Evolutionary conservation across 2,888 invertebrate species (phyloP), one percentile per base, ranked within the genome.

Genomic region (Panopea generosa): DNA sequence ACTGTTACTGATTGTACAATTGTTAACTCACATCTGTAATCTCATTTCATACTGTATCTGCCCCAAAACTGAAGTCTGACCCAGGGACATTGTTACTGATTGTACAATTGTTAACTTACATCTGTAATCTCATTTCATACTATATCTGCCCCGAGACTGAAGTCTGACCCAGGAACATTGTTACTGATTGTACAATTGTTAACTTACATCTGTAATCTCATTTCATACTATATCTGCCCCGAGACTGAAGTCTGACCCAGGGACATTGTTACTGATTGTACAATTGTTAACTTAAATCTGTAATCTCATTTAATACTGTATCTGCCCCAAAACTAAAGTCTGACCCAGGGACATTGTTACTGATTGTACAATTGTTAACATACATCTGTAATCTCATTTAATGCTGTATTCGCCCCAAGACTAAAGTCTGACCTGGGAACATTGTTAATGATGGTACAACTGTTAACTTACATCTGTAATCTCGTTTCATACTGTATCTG

Each of bases 51-150:
- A 99, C 98, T 1, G 99, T 99, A 92, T 99, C 99, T 77, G 97
- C 96, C 67, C 99, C 99, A 52, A 99, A 94, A 2, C 98, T 98
- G 94, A 99, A 98, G 93, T 99, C 98, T 0, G 98, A 98, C 63
- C 99, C 99, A 72, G 99, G 99, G 68, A 99, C 98, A 93, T 99
- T 99, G 94, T 99, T 99, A 91, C 98, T 98, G 92, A 99, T 99
- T 33, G 99, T 99, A 52, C 98, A 96, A 0, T n/a, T n/a, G 99
- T 99, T 57, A 99, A 87, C 91, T 92, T 91, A 95, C 95, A 92
- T 98, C 97, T 0, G 99, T 98, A 87, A 99, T 99, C 94, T 99
- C 99, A 93, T 99, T 99, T 68, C 99, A 94, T 4, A 99, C 98
- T 1, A 99, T 99, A 92, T 99, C 99, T 77, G 97, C 96, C 67